Conservation (phyloP, 1,140 invertebrate species). For the Pseudoatta argentina region DNA sequence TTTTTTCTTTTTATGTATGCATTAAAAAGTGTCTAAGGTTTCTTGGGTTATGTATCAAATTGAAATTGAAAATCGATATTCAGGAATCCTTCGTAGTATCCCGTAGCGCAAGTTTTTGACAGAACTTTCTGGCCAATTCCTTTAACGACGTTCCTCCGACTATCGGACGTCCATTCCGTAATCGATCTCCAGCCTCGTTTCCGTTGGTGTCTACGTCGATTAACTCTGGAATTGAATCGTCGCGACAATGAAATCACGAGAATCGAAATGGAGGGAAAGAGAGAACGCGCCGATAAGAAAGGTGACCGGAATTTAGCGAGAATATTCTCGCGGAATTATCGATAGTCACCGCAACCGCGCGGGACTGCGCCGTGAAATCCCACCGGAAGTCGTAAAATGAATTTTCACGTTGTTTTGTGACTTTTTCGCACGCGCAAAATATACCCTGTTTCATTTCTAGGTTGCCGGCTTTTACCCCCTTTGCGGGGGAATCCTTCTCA, state of each 20-base stretch:
- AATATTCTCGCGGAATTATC: slow-evolving; percentile 41
- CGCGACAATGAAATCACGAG: slow-evolving; percentile 45
- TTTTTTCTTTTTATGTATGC: neutral
- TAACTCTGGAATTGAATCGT: slow-evolving; percentile 65
- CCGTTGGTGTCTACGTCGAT: slow-evolving; percentile 58
- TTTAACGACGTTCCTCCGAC: slow-evolving; percentile 15
- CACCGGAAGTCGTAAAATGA: neutral
- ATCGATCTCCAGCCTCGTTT: slow-evolving; percentile 31
- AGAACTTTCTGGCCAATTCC: slow-evolving; percentile 41
- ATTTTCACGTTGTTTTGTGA: neutral
- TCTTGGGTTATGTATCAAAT: neutral
- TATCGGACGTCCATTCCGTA: slow-evolving; percentile 2
- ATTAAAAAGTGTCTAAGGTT: slow-evolving; percentile 8
- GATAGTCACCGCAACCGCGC: no score
- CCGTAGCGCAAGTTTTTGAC: slow-evolving; percentile 20
- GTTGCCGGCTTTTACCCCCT: neutral
- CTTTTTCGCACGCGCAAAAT: neutral
- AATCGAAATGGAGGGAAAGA: neutral
- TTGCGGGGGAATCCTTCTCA: neutral
- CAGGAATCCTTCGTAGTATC: neutral
- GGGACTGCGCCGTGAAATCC: neutral
- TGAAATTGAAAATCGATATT: slow-evolving; percentile 12
- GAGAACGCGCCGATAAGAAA: slow-evolving; percentile 23
- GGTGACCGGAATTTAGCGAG: neutral
- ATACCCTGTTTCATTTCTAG: neutral